A percentile compares a stretch with the other conserved stretches of the same genome.
Conservation (phyloP, 2,888 invertebrate species). For the Idaea straminata region DNA sequence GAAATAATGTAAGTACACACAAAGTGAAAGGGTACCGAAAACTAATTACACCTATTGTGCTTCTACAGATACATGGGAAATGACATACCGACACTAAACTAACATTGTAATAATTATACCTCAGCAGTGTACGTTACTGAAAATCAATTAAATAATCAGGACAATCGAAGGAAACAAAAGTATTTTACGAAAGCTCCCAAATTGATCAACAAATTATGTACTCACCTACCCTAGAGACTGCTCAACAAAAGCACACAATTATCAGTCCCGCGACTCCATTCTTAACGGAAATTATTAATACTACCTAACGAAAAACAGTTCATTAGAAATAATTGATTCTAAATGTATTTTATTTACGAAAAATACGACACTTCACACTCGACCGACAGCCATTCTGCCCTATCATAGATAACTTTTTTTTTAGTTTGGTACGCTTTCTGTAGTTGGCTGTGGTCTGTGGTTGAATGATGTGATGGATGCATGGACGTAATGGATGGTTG, state of each 20-base stretch:
- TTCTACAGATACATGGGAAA: constrained; percentile 27
- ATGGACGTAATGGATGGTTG: too few species aligned
- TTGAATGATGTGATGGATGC: too few species aligned
- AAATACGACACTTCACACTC: constrained; percentile 56
- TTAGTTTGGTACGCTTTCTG: not conserved
- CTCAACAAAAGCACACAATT: constrained; percentile 45
- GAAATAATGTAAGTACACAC: constrained; percentile 65
- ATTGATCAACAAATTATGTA: constrained; percentile 40
- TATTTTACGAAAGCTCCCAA: constrained; percentile 40
- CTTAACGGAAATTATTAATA: constrained; percentile 32
- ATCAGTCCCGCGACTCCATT: constrained; percentile 65
- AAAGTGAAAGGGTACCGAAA: constrained; percentile 76
- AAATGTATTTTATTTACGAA: constrained; percentile 50
- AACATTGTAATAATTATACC: constrained; percentile 4
- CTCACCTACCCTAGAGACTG: constrained; percentile 59
- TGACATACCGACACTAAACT: constrained; percentile 12
- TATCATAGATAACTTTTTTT: constrained; percentile 39
- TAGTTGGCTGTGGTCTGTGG: not conserved
- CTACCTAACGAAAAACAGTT: constrained; percentile 29
- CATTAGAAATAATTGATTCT: constrained; percentile 50
- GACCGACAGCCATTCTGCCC: constrained; percentile 66
- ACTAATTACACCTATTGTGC: constrained; percentile 42
- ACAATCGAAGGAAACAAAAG: constrained; percentile 35
- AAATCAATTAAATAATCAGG: constrained; percentile 28
- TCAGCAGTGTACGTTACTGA: constrained; percentile 6